These are phyloP conservation scores for Pteruthius melanotis DNA, from an alignment of 2,113 vertebrate genomes.

Conservation along the genomic window DNA sequence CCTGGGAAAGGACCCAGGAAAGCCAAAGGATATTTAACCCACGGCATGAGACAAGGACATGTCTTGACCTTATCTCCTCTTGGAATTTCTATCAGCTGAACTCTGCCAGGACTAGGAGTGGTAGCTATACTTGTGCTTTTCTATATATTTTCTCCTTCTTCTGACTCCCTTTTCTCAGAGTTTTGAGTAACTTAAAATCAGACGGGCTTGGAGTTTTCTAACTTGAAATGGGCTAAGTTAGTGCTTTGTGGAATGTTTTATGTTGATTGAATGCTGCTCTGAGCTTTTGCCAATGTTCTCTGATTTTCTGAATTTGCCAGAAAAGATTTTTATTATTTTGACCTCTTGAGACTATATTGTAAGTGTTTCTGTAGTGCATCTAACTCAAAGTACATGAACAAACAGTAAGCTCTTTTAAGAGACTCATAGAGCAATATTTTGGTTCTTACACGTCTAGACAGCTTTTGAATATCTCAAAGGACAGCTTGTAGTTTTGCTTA, in stretches of 20 bases:
- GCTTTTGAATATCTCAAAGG: background rate
- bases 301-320: background rate
- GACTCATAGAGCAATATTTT: background rate
- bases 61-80: background rate
- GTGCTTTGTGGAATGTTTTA: background rate
- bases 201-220: background rate
- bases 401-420: background rate
- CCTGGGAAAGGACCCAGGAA: background rate
- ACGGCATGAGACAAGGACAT: background rate
- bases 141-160: background rate
- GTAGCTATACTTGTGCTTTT: background rate
- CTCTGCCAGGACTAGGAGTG: rapidly evolving
- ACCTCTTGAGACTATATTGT: background rate
- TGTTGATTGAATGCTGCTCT: background rate
- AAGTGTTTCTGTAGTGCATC: background rate
- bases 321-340: background rate
- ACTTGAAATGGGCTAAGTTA: background rate
- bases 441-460: background rate
- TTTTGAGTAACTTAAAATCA: background rate
- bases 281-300: background rate
- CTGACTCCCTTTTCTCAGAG: background rate
- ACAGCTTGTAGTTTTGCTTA: background rate
- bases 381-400: background rate
- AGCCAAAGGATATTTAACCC: background rate
- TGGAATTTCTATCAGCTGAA: background rate